These are phyloP conservation scores for Puffinus mauretanicus DNA, from an alignment of 2,113 vertebrate species.

Conservation along the genomic window DNA sequence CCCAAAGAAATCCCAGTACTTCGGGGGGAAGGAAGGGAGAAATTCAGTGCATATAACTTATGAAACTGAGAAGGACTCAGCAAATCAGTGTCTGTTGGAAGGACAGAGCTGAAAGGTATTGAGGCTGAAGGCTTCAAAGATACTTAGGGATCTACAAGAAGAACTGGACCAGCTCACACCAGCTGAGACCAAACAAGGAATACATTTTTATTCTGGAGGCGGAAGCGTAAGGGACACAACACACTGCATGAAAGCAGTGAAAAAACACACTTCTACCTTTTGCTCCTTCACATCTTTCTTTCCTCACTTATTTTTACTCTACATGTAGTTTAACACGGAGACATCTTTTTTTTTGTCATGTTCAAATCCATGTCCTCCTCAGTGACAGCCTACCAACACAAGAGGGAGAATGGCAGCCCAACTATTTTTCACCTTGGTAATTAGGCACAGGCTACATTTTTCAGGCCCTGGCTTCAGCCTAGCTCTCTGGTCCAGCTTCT, in stretches of 20 bases:
- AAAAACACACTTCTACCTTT: not conserved
- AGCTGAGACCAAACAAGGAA: not conserved
- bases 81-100: not conserved
- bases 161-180: not conserved
- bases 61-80: not conserved
- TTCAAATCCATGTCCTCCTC: not conserved
- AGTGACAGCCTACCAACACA: not conserved
- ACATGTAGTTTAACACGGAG: not conserved
- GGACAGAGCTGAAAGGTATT: not conserved
- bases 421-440: not conserved
- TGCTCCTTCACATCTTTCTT: not conserved
- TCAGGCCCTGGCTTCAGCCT: slow-evolving; percentile 8
- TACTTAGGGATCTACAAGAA: not conserved
- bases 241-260: not conserved
- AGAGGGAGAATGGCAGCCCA: not conserved
- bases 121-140: not conserved
- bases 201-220: not conserved
- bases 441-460: not conserved
- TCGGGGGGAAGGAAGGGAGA: not conserved
- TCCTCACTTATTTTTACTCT: not conserved
- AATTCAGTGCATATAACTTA: not conserved
- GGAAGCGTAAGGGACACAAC: not conserved
- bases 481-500: not conserved
- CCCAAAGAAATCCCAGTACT: not conserved
- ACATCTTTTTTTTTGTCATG: too few species aligned